Conservation (phyloP, 2,113 vertebrate genomes). For the Suricata suricatta region DNA sequence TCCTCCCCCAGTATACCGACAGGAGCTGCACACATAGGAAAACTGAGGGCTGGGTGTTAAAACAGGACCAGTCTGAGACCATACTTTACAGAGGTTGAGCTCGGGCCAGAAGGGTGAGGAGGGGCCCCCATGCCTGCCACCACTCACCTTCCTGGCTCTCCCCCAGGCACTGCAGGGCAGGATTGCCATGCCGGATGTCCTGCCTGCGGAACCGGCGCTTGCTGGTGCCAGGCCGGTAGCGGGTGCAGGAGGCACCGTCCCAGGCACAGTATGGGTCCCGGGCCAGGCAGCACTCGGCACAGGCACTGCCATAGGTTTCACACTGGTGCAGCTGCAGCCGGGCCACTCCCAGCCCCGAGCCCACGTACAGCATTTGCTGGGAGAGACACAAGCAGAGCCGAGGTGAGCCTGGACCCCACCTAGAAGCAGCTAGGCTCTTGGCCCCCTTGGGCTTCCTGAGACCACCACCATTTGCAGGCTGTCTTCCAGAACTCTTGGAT, state of each 20-base stretch:
- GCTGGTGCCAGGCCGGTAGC: constrained; percentile 83
- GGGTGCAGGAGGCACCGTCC: constrained; percentile 91
- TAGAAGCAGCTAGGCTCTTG: not conserved
- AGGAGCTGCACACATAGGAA: not conserved
- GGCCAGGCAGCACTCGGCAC: constrained; percentile 96
- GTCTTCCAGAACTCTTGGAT: not conserved
- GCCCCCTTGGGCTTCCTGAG: not conserved
- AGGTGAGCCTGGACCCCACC: not conserved
- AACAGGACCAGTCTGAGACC: not conserved
- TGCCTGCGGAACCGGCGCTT: constrained; percentile 93
- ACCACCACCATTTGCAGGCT: not conserved
- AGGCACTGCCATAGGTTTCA: constrained; percentile 92
- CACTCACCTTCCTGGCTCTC: constrained; percentile 91
- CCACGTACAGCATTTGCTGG: constrained; percentile 93
- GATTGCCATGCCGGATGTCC: constrained; percentile 89
- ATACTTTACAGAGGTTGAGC: not conserved
- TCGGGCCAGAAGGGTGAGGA: not conserved
- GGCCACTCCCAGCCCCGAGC: constrained; percentile 90
- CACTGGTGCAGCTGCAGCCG: constrained; percentile 93
- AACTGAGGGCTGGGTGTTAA: not conserved
- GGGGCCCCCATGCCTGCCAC: not conserved
- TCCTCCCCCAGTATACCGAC: not conserved
- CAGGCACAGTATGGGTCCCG: constrained; percentile 96
- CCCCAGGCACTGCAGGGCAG: constrained; percentile 91
- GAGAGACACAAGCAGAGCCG: not conserved